These are phyloP conservation scores for Microplitis mediator DNA, from an alignment of 1,140 invertebrate species.

Conservation along the genomic window DNA sequence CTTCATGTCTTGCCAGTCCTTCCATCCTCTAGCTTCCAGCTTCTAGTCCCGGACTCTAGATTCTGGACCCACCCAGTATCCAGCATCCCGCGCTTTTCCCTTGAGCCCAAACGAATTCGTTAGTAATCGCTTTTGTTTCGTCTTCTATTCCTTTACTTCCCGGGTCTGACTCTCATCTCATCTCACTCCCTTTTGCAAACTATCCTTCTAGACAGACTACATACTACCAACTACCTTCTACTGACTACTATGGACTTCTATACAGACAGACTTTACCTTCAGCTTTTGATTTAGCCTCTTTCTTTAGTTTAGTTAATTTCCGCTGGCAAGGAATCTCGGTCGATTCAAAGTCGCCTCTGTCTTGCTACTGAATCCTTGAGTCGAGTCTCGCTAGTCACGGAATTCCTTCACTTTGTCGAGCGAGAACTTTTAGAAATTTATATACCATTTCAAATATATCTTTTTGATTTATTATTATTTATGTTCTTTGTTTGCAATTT, in stretches of 20 bases:
- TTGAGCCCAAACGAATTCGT: slow-evolving; percentile 19
- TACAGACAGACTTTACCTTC: neutral
- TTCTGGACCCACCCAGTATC: neutral
- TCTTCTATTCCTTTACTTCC: neutral
- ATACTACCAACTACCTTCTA: neutral
- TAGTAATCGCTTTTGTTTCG: slow-evolving; percentile 31
- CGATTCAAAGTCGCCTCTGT: neutral
- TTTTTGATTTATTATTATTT: neutral
- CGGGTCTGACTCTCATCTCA: neutral
- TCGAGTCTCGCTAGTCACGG: slow-evolving; percentile 15
- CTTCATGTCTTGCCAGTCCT: neutral
- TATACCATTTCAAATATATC: slow-evolving; percentile 10
- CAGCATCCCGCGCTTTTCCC: neutral
- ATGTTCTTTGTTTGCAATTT: neutral
- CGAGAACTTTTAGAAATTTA: slow-evolving; percentile 9
- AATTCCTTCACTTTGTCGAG: slow-evolving; percentile 17
- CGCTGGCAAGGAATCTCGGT: slow-evolving; percentile 35
- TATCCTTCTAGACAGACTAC: no score
- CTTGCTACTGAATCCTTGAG: neutral
- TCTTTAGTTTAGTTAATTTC: slow-evolving; percentile 33
- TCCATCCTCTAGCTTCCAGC: neutral
- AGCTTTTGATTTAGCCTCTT: neutral
- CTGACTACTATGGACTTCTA: neutral
- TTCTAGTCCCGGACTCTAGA: neutral
- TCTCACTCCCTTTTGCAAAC: neutral